Evolutionary conservation across 2,888 invertebrate species (phyloP).

Genomic region (Rhodophaea formosa): DNA sequence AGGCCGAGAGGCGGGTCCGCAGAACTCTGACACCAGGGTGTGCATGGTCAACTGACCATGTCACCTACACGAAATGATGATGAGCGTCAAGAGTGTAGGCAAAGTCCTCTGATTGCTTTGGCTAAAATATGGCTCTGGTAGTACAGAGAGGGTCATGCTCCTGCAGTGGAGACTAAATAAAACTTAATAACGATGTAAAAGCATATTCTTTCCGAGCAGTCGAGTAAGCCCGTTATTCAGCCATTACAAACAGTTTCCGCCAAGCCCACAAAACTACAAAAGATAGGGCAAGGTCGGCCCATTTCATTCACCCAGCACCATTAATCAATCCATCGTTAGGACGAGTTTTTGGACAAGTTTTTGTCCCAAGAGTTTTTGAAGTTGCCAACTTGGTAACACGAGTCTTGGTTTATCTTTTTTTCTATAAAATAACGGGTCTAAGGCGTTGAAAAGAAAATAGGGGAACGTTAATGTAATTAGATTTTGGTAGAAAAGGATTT

Average conservation of each 20-base stretch:
- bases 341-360: slow-evolving; percentile 19
- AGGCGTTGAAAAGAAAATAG: background rate
- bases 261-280: slow-evolving; percentile 24
- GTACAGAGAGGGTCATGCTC: too few species aligned
- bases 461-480: too few species aligned
- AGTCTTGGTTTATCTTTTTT: slow-evolving; percentile 2
- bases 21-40: too few species aligned
- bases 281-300: slow-evolving; percentile 29
- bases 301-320: slow-evolving; percentile 23
- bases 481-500: too few species aligned
- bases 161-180: too few species aligned
- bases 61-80: too few species aligned
- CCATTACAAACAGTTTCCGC: slow-evolving; percentile 13
- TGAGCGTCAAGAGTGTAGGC: too few species aligned
- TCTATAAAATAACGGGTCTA: slow-evolving; percentile 1
- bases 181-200: too few species aligned
- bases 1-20: too few species aligned
- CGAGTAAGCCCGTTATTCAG: background rate
- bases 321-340: slow-evolving; percentile 34
- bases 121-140: too few species aligned
- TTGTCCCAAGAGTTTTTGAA: slow-evolving; percentile 10
- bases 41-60: too few species aligned
- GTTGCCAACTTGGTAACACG: slow-evolving; percentile 7
- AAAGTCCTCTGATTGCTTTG: too few species aligned
- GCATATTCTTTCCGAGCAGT: background rate